These are phyloP conservation scores for Melanogrammus aeglefinus DNA, from an alignment of 2,797 vertebrate genomes.

Conservation along the genomic window DNA sequence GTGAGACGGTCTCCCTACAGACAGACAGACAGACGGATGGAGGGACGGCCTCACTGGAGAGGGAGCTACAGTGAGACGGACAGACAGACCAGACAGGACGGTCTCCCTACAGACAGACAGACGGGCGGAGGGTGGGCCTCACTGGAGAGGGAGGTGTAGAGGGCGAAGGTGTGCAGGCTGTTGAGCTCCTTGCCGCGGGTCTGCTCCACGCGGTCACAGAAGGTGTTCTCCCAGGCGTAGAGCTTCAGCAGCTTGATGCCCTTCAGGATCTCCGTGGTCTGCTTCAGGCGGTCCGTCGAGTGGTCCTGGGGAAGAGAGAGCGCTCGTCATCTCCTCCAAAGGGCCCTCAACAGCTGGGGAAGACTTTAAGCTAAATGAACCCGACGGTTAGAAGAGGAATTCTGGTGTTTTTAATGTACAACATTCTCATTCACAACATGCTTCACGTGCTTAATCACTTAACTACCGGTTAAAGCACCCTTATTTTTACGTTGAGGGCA, in stretches of 20 bases:
- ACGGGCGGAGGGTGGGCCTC: slow-evolving; percentile 49
- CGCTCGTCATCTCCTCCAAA: background rate
- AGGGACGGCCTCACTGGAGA: too few species aligned
- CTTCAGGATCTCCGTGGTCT: slow-evolving; percentile 95
- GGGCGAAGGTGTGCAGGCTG: slow-evolving; percentile 91
- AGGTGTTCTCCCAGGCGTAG: slow-evolving; percentile 97
- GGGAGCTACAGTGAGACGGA: too few species aligned
- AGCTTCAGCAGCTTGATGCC: slow-evolving; percentile 96
- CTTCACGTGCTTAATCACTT: too few species aligned
- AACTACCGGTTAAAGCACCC: too few species aligned
- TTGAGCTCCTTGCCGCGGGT: slow-evolving; percentile 91
- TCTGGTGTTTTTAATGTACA: too few species aligned
- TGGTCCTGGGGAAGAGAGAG: slow-evolving; percentile 82
- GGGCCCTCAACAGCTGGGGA: too few species aligned
- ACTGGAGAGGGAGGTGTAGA: slow-evolving; percentile 97
- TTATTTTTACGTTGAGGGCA: too few species aligned
- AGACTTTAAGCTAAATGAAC: too few species aligned
- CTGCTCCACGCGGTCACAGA: slow-evolving; percentile 91
- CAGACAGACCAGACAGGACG: background rate
- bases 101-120: slow-evolving; percentile 7
- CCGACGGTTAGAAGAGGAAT: too few species aligned
- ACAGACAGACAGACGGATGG: background rate
- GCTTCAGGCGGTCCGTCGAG: slow-evolving; percentile 94
- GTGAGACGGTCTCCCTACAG: too few species aligned
- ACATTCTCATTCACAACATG: too few species aligned